Conservation (phyloP, 1,140 invertebrate genomes). For the Temnothorax longispinosus region DNA sequence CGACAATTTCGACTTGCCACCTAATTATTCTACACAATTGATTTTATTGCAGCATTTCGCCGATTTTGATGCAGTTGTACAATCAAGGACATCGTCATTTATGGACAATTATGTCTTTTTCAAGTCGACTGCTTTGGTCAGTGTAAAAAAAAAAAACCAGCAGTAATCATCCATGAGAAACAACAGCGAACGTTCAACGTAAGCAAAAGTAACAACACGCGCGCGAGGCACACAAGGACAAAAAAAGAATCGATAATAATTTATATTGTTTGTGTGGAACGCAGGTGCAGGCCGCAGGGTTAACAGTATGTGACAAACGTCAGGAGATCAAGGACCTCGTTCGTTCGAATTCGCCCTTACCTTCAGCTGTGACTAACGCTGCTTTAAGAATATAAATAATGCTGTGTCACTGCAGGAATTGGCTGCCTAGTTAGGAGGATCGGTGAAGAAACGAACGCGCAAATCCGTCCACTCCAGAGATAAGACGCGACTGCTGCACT, state of each 20-base stretch:
- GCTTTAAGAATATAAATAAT: background rate
- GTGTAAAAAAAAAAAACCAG: background rate
- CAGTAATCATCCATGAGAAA: background rate
- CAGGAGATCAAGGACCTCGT: background rate
- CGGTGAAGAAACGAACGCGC: background rate
- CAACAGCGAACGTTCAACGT: background rate
- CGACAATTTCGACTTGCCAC: background rate
- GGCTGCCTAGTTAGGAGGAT: background rate
- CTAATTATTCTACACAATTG: background rate
- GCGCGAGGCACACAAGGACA: background rate
- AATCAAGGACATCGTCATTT: background rate
- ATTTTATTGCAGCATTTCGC: background rate
- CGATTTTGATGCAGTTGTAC: background rate
- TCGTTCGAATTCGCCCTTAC: background rate
- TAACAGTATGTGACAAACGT: background rate
- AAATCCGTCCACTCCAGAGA: background rate
- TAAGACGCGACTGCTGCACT: background rate
- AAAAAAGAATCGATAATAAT: slow-evolving; percentile 5
- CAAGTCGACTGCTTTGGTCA: background rate
- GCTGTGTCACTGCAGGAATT: background rate
- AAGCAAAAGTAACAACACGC: background rate
- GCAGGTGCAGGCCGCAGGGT: background rate
- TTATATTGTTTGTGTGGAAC: background rate
- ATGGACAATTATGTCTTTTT: background rate
- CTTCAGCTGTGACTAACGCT: background rate